These are phyloP conservation scores for Eulemur rubriventer DNA, from an alignment of 2,797 vertebrate genomes.

Conservation along the genomic window DNA sequence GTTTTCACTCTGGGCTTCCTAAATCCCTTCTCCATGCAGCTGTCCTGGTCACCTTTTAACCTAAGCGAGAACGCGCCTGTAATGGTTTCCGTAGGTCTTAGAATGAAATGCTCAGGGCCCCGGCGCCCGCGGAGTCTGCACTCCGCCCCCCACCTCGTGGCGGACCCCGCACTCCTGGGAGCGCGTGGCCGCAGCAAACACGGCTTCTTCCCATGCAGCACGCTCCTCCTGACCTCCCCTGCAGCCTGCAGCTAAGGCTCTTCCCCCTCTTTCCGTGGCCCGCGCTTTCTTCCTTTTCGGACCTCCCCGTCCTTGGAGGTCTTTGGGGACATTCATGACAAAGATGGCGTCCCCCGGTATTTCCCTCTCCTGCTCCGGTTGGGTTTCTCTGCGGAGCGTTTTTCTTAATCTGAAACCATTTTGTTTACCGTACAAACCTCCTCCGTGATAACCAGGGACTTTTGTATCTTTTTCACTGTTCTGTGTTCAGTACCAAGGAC, in stretches of 20 bases:
- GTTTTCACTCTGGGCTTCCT: not conserved
- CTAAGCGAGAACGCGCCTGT: not conserved
- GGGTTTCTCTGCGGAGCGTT: not conserved
- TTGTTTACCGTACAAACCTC: not conserved
- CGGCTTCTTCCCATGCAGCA: not conserved
- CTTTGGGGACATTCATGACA: not conserved
- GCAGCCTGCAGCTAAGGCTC: no score
- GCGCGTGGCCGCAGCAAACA: accelerated
- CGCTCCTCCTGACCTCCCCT: no score
- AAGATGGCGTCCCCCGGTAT: not conserved
- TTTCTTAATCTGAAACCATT: not conserved
- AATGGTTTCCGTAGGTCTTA: not conserved
- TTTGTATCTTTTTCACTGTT: not conserved
- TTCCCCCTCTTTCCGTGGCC: not conserved
- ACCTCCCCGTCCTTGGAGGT: not conserved
- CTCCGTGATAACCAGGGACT: not conserved
- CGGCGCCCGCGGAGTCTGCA: no score
- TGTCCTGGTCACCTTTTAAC: not conserved
- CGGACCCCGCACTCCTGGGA: not conserved
- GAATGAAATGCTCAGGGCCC: not conserved
- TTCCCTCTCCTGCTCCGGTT: not conserved
- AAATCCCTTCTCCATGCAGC: not conserved
- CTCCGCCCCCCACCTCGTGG: not conserved
- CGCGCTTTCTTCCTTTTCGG: no score
- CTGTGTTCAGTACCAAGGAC: not conserved